A percentile compares a stretch with the other conserved stretches of the same genome.
Evolutionary conservation across 1,140 invertebrate genomes (phyloP).

Genomic region (Medauroidea extradentata): DNA sequence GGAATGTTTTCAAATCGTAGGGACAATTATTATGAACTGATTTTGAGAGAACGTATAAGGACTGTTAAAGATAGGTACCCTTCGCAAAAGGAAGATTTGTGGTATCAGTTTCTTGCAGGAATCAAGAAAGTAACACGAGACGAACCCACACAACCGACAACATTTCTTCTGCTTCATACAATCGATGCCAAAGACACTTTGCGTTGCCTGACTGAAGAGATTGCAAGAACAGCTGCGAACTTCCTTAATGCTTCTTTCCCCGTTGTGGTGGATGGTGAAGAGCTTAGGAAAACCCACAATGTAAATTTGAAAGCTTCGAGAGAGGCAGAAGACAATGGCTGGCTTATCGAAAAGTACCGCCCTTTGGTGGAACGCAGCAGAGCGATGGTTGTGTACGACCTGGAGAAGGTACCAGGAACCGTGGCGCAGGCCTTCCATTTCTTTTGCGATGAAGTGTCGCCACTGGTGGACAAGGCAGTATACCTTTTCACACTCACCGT

Average conservation of each 20-base stretch:
- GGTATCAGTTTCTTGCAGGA: background rate
- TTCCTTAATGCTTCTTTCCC: background rate
- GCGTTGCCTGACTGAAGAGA: background rate
- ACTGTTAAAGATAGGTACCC: background rate
- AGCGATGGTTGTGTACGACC: constrained; percentile 44
- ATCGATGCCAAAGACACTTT: background rate
- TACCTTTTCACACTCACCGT: constrained; percentile 47
- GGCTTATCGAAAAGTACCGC: constrained; percentile 41
- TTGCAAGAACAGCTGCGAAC: background rate
- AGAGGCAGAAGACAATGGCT: constrained; percentile 37
- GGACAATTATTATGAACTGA: background rate
- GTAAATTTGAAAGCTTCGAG: background rate
- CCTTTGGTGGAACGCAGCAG: constrained; percentile 24
- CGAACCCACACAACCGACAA: background rate
- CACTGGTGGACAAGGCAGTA: constrained; percentile 43
- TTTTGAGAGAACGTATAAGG: background rate
- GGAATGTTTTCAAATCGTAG: too few relatives aligned
- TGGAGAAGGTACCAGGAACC: constrained; percentile 42
- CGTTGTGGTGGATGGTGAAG: background rate
- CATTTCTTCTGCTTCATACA: constrained; percentile 5
- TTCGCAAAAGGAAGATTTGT: background rate
- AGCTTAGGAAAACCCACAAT: background rate
- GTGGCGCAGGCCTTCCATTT: constrained; percentile 50
- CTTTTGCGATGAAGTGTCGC: constrained; percentile 50
- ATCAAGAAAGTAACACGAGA: background rate